Base-by-base conservation (phyloP, 1,140 invertebrate genomes). In the Papilio helenus region DNA sequence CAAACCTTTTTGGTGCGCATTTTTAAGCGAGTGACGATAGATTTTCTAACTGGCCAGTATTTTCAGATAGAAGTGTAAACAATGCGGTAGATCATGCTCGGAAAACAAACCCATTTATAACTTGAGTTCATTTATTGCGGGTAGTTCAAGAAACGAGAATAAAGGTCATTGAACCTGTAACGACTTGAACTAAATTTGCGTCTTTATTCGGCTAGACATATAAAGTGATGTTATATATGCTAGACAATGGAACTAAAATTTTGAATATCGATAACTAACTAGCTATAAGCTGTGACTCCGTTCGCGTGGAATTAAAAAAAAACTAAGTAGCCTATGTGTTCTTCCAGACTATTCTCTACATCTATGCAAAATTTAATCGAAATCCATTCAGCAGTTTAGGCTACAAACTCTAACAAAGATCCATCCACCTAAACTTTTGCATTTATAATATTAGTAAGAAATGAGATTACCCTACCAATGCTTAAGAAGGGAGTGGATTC, bases 81-180 rank as follows among this genome's bases (percentile, higher is more conserved):
- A 68, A 68, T 12, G 16, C 61, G 14, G 26, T 68, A 29, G 61
- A 65, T 29, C 61, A 65, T 39, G 26, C 0, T 14, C 7, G 61
- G 14, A 68, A 68, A 68, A 68, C 26, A 68, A 68, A 68, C 3
- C 61, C 61, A 68, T 68, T 68, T 68, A 34, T 68, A 68, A 68
- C 26, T 16, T 34, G 1, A 34, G 61, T 68, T 29, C 26, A 68
- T 68, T 68, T 23, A 61, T 61, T 61, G 58, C 10, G n/a, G 20
- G 55, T 58, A 23, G 20, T 26, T 68, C 61, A 29, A 65, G 61
- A 34, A 29, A 61, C 23, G 58, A 29, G 10, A 68, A 68, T 68
- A 12, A n/a, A 68, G 61, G 61, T 16, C 26, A 68, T 68, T 34
- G 61, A 68, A 29, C 61, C 16, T 4, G 61, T 1, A 29, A 68